Evolutionary conservation across 2,797 vertebrate species (phyloP), one percentile per base, ranked within the genome.

Genomic region (Lutjanus argentimaculatus): DNA sequence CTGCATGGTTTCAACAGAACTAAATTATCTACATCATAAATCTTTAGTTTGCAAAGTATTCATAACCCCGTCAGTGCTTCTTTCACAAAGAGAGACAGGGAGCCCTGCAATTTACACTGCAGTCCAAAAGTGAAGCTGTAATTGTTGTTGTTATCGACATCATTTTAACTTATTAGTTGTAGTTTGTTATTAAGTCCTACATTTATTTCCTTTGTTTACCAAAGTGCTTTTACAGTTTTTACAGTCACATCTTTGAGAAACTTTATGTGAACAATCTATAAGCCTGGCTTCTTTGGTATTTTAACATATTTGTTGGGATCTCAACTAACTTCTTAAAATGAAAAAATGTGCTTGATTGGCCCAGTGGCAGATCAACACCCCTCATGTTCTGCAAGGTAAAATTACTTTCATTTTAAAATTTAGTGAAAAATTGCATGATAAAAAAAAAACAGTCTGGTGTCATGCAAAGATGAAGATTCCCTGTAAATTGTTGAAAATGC

Each of bases 11-110:
- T 46, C 16, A 65, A 6, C 25, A 25, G 25, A 45, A 6, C 12
- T 42, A 19, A 49, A 64, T 76, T 42, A 83, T 81, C 79, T 21
- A 0, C 21, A 1, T 36, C 65, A 61, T 83, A 81, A 85, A 88
- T 67, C 77, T 40, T 48, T 0, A 40, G 17, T 56, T 62, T 61
- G 43, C 63, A 53, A 2, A 64, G 25, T 42, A 30, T 16, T 69
- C 17, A 73, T 42, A 30, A 7, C 12, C 9, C 1, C 22, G 12
- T 7, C 67, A 30, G 12, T 63, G 19, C 46, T 49, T 57, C 56
- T 21, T 5, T 70, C 9, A 61, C 8, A 21, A 1, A 19, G n/a
- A n/a, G 55, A 55, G 58, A 9, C 13, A n/a, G 42, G 25, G 42
- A 25, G 17, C 61, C 19, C 15, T 21, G 30, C 12, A 43, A 3